Evolutionary conservation across 2,888 invertebrate species (phyloP).

Genomic region (Xestoiulus laeticollis): DNA sequence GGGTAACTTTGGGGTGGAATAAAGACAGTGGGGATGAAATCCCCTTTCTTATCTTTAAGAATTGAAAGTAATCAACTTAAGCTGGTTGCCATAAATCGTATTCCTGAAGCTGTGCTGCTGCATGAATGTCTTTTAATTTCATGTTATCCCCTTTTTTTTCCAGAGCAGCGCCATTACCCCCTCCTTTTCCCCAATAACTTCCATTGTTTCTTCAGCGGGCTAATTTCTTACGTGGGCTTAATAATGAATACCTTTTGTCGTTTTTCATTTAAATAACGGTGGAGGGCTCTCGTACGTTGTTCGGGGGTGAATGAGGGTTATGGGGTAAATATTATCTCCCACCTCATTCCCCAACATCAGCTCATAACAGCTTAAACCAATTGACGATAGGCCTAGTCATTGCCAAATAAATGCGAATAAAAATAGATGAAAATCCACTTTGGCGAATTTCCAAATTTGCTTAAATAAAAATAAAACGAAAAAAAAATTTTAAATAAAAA

Average conservation of each 20-base stretch:
- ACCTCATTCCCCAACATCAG: neutral
- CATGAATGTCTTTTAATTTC: constrained; percentile 29
- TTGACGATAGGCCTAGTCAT: neutral
- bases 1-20: neutral
- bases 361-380: constrained; percentile 22
- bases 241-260: constrained; percentile 37
- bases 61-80: constrained; percentile 37
- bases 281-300: neutral
- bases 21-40: neutral
- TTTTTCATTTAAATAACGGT: constrained; percentile 29
- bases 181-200: neutral
- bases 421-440: constrained; percentile 34
- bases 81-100: constrained; percentile 13
- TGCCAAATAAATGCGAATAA: neutral
- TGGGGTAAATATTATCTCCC: neutral
- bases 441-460: constrained; percentile 24
- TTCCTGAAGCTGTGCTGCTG: neutral
- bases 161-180: neutral
- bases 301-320: neutral
- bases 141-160: neutral
- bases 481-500: neutral
- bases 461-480: neutral
- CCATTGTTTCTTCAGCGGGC: neutral
- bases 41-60: neutral
- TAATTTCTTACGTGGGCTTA: constrained; percentile 15